Conservation (phyloP, 2,113 vertebrate genomes). For the Montifringilla adamsi region DNA sequence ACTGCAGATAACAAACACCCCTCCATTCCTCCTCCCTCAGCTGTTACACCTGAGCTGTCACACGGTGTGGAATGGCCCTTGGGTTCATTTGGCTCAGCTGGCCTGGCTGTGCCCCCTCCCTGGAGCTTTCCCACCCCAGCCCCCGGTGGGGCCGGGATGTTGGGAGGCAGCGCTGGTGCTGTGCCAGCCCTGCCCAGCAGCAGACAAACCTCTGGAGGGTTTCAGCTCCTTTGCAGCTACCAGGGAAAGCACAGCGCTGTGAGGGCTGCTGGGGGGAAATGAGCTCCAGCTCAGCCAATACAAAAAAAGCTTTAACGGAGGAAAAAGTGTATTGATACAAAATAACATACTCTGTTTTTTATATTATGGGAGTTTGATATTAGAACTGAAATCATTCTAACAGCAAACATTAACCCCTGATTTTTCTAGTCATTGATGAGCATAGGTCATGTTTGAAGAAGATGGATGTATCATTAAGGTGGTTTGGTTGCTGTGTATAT, state of each 20-base stretch:
- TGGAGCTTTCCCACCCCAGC: not conserved
- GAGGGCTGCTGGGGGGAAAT: not conserved
- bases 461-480: not conserved
- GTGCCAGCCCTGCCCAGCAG: not conserved
- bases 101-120: not conserved
- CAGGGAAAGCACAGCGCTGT: not conserved
- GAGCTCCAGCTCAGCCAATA: not conserved
- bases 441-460: not conserved
- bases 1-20: fast-evolving
- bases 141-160: not conserved
- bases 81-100: not conserved
- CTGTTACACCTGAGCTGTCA: not conserved
- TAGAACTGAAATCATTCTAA: not conserved
- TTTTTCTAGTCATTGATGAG: not conserved
- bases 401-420: not conserved
- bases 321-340: not conserved
- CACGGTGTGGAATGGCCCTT: fast-evolving
- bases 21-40: not conserved
- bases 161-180: not conserved
- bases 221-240: not conserved
- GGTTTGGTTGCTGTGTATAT: not conserved
- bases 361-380: not conserved
- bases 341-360: not conserved
- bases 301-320: not conserved
- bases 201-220: not conserved